A percentile compares a stretch with the other conserved stretches of the same genome.
phyloP scores from a whole-genome alignment of 2,888 invertebrate species.

The Leptinotarsa peninsularis region DNA sequence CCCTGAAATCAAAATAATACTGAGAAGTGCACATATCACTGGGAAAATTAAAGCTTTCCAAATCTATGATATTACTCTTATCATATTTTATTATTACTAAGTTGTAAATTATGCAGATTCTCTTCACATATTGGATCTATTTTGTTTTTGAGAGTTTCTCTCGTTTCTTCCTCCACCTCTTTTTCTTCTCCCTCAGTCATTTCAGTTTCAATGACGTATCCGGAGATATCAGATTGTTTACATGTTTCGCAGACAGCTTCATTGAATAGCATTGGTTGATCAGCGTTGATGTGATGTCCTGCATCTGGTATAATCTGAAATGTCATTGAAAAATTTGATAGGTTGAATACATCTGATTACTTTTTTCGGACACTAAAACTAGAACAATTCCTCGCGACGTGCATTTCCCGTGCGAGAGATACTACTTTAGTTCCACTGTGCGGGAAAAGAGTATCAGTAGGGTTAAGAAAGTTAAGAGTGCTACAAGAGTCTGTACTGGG shows the following conservation, averaged over 20 bases:
- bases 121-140: not conserved
- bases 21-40: not conserved
- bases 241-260: conserved; percentile 82
- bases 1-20: conserved; percentile 12
- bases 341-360: no score
- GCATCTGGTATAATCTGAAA: conserved; percentile 85
- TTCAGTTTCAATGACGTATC: not conserved
- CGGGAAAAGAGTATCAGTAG: no score
- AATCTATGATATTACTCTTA: not conserved
- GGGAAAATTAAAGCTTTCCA: not conserved
- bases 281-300: conserved; percentile 96
- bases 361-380: no score
- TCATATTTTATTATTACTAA: conserved; percentile 23
- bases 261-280: conserved; percentile 89
- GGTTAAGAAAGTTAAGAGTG: no score
- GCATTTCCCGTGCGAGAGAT: no score
- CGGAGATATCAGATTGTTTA: conserved; percentile 23
- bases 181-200: conserved; percentile 2
- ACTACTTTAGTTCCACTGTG: no score
- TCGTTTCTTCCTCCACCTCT: not conserved
- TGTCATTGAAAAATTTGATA: conserved; percentile 18
- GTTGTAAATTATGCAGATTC: conserved; percentile 13
- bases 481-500: no score
- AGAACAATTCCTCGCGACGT: no score
- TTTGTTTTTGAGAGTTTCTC: conserved; percentile 7